Conservation (phyloP, 2,113 vertebrate species). For the Catharus fuscescens region DNA sequence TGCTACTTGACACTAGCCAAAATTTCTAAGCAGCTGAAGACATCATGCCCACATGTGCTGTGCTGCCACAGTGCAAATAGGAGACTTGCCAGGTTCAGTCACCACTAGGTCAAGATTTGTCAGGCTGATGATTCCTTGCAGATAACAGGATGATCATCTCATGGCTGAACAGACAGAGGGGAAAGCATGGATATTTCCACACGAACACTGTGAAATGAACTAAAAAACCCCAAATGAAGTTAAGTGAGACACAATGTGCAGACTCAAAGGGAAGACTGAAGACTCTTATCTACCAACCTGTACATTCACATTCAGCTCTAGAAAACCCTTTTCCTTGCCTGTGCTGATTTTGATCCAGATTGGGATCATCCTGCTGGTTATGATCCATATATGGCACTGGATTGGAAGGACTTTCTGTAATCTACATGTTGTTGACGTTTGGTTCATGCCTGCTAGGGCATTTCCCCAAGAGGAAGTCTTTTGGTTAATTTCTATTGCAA, state of each 20-base stretch:
- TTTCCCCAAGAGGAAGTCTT: constrained; percentile 59
- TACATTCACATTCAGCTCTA: not conserved
- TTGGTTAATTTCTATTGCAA: constrained; percentile 5
- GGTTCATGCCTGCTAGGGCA: constrained; percentile 25
- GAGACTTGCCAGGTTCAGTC: not conserved
- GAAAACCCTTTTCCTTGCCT: not conserved
- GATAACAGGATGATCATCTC: not conserved
- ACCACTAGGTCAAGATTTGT: not conserved
- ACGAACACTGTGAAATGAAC: not conserved
- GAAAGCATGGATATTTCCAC: not conserved
- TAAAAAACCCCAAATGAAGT: not conserved
- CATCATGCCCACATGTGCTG: not conserved
- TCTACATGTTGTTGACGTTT: constrained; percentile 12
- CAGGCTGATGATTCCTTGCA: not conserved
- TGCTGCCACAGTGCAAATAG: not conserved
- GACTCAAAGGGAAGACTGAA: not conserved
- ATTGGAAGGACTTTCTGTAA: not conserved
- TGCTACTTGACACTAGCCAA: not conserved
- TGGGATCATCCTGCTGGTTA: not conserved
- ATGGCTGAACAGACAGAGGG: not conserved
- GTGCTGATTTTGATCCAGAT: constrained; percentile 11
- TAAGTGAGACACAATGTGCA: not conserved
- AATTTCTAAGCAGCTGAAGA: not conserved
- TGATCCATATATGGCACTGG: constrained; percentile 5
- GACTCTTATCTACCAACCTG: not conserved